phyloP scores from a whole-genome alignment of 2,888 invertebrate genomes.

The Tetranychus piercei region DNA sequence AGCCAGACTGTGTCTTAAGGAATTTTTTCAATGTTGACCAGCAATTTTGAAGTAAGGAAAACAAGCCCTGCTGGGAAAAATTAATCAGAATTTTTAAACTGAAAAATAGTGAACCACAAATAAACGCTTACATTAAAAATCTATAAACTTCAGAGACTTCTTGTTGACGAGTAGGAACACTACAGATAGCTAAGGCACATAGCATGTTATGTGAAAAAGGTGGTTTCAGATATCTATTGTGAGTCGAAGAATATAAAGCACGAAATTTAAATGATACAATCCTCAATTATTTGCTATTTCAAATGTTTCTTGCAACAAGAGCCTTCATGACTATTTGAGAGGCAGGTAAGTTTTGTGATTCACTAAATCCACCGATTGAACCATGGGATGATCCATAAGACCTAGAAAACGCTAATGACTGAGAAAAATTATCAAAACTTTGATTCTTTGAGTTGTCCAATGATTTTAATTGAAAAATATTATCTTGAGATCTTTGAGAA shows the following conservation, averaged over 20 bases:
- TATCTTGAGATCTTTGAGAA: no score
- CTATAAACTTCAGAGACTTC: neutral
- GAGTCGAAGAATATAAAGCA: neutral
- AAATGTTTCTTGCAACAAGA: no score
- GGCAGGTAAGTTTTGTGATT: no score
- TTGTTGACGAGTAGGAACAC: neutral
- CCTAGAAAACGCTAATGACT: no score
- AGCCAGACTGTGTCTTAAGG: slow-evolving; percentile 4
- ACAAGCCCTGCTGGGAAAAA: neutral
- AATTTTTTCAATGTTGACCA: slow-evolving; percentile 3
- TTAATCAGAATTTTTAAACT: neutral
- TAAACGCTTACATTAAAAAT: neutral
- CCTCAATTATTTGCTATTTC: no score
- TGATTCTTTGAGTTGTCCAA: no score
- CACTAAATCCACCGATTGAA: no score
- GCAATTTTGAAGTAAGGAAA: neutral
- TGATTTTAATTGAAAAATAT: no score
- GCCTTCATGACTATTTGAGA: no score
- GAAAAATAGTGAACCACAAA: neutral
- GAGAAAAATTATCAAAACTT: no score
- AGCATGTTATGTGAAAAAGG: slow-evolving; percentile 1
- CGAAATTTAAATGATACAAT: neutral
- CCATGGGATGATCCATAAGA: no score
- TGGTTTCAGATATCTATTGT: neutral
- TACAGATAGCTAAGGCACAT: slow-evolving; percentile 1